Percentiles rank a stretch among this genome's conserved stretches.
These are phyloP conservation scores for Benthosema pterotum DNA, from an alignment of 2,797 vertebrate genomes.

Conservation along the genomic window DNA sequence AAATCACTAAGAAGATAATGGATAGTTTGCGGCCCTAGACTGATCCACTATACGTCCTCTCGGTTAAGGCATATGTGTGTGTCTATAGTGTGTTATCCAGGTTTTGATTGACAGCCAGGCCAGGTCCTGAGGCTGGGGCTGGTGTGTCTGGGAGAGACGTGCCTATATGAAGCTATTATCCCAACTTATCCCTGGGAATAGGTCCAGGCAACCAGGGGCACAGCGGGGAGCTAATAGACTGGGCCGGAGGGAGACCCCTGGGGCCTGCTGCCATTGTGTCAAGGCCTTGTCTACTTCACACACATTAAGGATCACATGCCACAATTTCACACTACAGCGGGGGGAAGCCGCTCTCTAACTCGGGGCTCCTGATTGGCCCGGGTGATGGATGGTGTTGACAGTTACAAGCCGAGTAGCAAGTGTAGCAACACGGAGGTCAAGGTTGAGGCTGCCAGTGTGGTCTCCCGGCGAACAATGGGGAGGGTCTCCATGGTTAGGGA, in stretches of 20 bases:
- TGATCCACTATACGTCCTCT: too few species aligned
- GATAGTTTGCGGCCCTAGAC: too few species aligned
- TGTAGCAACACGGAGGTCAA: constrained; percentile 77
- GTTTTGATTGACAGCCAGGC: constrained; percentile 61
- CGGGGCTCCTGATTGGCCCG: constrained; percentile 56
- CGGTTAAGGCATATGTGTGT: too few species aligned
- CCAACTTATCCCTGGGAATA: constrained; percentile 70
- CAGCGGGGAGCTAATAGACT: constrained; percentile 80
- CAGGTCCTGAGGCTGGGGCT: constrained; percentile 33
- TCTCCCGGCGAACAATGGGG: constrained; percentile 64
- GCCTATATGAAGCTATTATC: constrained; percentile 65
- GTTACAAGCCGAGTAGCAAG: constrained; percentile 77
- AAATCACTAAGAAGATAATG: too few species aligned
- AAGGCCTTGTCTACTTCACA: constrained; percentile 83
- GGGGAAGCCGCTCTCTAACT: constrained; percentile 39
- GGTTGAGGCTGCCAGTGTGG: constrained; percentile 74
- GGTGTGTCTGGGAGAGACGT: constrained; percentile 53
- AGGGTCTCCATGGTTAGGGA: constrained; percentile 64
- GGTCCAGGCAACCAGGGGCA: constrained; percentile 66
- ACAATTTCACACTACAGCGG: constrained; percentile 84
- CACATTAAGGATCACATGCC: constrained; percentile 85
- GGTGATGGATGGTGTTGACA: constrained; percentile 77
- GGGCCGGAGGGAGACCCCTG: constrained; percentile 66
- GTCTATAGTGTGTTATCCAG: not conserved
- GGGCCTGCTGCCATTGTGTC: constrained; percentile 78